Evolutionary conservation across 1,140 invertebrate species (phyloP).

Genomic region (Agrypnia vestita): DNA sequence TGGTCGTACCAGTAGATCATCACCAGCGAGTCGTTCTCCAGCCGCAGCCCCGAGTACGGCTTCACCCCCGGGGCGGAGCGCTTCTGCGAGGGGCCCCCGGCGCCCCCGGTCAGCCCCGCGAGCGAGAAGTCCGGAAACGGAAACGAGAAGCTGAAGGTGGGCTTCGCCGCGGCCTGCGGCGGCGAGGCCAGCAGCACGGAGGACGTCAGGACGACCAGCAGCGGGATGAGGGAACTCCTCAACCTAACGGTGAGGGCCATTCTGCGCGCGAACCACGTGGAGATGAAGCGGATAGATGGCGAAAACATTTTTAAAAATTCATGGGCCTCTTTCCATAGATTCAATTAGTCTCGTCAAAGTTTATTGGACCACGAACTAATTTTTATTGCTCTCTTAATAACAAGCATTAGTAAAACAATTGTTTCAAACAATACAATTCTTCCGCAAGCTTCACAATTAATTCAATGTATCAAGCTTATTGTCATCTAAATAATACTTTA

Average conservation of each 20-base stretch:
- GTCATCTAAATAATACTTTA: too few species aligned
- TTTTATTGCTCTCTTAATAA: too few species aligned
- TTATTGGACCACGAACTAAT: too few species aligned
- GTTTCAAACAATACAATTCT: too few species aligned
- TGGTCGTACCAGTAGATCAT: slow-evolving; percentile 87
- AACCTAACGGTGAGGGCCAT: too few species aligned
- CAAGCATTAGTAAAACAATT: too few species aligned
- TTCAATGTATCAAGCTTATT: too few species aligned
- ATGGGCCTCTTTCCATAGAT: too few species aligned
- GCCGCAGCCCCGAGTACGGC: slow-evolving; percentile 75
- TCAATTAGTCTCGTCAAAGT: too few species aligned
- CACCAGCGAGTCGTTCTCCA: slow-evolving; percentile 76
- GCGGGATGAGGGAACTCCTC: neutral
- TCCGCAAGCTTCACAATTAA: too few species aligned
- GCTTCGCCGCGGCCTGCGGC: slow-evolving; percentile 68
- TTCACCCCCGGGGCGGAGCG: slow-evolving; percentile 68
- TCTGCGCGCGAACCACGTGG: neutral
- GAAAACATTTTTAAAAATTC: too few species aligned
- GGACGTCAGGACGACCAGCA: neutral
- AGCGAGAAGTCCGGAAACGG: slow-evolving; percentile 70
- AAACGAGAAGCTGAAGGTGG: slow-evolving; percentile 71
- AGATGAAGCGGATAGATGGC: neutral
- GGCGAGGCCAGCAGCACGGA: slow-evolving; percentile 63
- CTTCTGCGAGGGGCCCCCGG: slow-evolving; percentile 56
- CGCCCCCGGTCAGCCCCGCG: slow-evolving; percentile 63